These are phyloP conservation scores for Ranitomeya imitator DNA, from an alignment of 2,113 vertebrate species.

Conservation along the genomic window DNA sequence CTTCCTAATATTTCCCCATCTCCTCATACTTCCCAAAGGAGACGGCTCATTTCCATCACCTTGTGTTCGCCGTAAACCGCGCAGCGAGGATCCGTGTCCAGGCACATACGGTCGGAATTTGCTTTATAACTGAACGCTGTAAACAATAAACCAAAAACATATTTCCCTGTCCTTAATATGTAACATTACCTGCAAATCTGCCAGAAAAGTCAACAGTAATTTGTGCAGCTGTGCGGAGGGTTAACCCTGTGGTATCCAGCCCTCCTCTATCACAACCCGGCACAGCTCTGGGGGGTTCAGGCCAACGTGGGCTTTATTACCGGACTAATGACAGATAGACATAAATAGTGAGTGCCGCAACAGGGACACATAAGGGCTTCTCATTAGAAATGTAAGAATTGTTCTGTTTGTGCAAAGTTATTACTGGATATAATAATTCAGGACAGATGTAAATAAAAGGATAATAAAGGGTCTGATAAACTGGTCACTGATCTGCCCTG, in stretches of 20 bases:
- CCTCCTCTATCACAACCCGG: background rate
- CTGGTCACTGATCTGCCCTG: background rate
- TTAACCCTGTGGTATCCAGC: constrained; percentile 13
- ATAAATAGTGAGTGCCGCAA: background rate
- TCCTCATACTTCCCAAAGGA: background rate
- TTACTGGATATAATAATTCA: background rate
- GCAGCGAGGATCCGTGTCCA: background rate
- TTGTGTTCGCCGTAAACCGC: background rate
- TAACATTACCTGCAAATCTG: constrained; percentile 39
- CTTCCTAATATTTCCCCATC: background rate
- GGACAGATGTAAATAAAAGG: constrained; percentile 17
- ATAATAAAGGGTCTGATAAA: background rate
- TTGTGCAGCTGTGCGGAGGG: constrained; percentile 31
- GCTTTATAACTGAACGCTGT: constrained; percentile 26
- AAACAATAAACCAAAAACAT: constrained; percentile 49
- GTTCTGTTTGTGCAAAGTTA: background rate
- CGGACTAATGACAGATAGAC: constrained; percentile 35
- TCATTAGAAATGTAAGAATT: constrained; percentile 21
- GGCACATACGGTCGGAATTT: constrained; percentile 44
- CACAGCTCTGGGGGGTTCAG: background rate
- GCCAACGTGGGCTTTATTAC: constrained; percentile 38
- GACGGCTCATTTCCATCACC: background rate
- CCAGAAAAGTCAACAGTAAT: constrained; percentile 44
- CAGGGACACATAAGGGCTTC: constrained; percentile 26
- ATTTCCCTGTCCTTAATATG: constrained; percentile 46